Evolutionary conservation across 2,797 vertebrate genomes (phyloP), one percentile per base, ranked within the genome.

Genomic region (Labroides dimidiatus): DNA sequence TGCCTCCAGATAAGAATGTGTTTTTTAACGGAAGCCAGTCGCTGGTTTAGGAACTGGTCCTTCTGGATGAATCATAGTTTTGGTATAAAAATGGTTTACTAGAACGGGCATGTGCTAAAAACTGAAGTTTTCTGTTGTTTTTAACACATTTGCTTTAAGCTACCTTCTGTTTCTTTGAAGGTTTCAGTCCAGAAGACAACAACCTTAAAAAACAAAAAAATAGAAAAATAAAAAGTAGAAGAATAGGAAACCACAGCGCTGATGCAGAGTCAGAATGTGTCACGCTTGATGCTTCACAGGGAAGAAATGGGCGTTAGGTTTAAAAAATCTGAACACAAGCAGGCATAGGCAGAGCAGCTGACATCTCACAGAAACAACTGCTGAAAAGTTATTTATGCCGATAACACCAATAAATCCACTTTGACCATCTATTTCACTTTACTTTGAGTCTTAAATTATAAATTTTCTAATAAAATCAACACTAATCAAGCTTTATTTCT

Each of bases 1-100:
- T 60, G 72, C 51, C 44, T 67, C n/a, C 37, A 80, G 89, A 91
- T 90, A 88, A 89, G 69, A 73, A 73, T n/a, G 27, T 61, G 62
- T 58, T 72, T 69, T 61, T 67, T 75, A 87, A 87, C 81, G 16
- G 82, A 75, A 81, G 68, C 19, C 36, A 67, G 72, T 21, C 8
- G 30, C 16, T 48, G 23, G 50, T 70, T 70, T 21, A 36, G 54
- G 53, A 64, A 47, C 24, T 6, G 12, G 33, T 59, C n/a, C 49
- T 53, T 21, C 21, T 30, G 5, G 36, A 64, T 50, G 21, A 56
- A 60, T 45, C n/a, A 11, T 36, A 27, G 4, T 27, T 39, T 39
- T 41, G 17, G 17, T n/a, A 21, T 47, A 24, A 23, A n/a, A n/a
- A n/a, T n/a, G 65, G 30, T 52, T 33, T 33, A 33, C 8, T 33